A percentile compares a stretch with the other conserved stretches of the same genome.
These are phyloP conservation scores for Dicycla oo DNA, from an alignment of 2,888 invertebrate genomes.

Conservation along the genomic window DNA sequence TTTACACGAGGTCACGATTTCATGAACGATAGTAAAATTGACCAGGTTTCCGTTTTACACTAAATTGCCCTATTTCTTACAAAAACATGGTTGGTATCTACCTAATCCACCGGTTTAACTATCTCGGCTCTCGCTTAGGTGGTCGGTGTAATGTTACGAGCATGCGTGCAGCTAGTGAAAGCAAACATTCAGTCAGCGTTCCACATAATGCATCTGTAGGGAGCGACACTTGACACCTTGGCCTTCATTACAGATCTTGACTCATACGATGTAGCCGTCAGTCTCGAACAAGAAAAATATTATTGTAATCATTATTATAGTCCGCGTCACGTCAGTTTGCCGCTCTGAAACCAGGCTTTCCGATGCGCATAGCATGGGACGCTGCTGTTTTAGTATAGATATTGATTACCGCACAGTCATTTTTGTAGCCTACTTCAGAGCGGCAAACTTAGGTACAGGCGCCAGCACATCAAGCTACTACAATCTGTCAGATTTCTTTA, in stretches of 20 bases:
- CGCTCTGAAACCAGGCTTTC: no score
- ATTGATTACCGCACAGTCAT: no score
- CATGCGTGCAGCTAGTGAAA: constrained; percentile 85
- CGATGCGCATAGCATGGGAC: no score
- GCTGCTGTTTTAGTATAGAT: no score
- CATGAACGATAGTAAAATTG: constrained; percentile 25
- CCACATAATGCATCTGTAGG: constrained; percentile 83
- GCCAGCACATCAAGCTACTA: no score
- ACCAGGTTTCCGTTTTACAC: constrained; percentile 5
- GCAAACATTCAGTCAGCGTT: constrained; percentile 85
- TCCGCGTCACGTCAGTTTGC: no score
- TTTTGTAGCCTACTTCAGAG: no score
- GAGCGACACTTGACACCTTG: constrained; percentile 86
- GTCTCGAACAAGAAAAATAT: constrained; percentile 52
- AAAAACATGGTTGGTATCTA: constrained; percentile 26
- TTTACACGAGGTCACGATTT: constrained; percentile 24
- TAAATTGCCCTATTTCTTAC: constrained; percentile 2
- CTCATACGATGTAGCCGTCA: constrained; percentile 55
- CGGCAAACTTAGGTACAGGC: no score
- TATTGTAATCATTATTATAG: constrained; percentile 50
- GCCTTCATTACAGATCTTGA: constrained; percentile 75
- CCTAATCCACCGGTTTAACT: constrained; percentile 56
- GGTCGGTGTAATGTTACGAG: constrained; percentile 85
- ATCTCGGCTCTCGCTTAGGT: constrained; percentile 70
- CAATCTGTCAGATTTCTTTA: no score